Conservation (phyloP, 2,797 vertebrate genomes). For the Fistularia tabacaria region DNA sequence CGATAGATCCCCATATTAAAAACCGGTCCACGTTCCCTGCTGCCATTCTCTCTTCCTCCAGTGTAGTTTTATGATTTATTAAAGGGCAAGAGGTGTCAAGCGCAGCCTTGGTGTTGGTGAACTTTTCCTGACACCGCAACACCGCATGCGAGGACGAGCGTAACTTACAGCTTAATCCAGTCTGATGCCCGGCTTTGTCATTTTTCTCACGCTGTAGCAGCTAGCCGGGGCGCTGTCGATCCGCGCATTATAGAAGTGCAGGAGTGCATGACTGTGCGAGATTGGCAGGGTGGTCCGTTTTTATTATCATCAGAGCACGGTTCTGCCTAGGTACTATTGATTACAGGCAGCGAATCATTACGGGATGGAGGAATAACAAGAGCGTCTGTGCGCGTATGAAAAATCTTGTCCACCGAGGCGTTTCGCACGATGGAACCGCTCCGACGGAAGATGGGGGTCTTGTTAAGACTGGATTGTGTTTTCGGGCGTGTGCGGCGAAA, state of each 20-base stretch:
- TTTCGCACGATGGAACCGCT: too few relatives aligned
- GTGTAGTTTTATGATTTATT: slow-evolving; percentile 29
- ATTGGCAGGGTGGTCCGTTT: not conserved
- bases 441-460: too few relatives aligned
- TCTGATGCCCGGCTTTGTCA: slow-evolving; percentile 2
- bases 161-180: slow-evolving; percentile 20
- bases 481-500: too few relatives aligned
- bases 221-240: not conserved
- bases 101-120: slow-evolving; percentile 15
- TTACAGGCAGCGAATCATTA: not conserved
- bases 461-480: too few relatives aligned
- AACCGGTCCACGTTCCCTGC: slow-evolving; percentile 5
- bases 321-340: slow-evolving; percentile 4
- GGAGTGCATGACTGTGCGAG: not conserved
- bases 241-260: not conserved
- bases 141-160: slow-evolving; percentile 12
- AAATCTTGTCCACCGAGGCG: not conserved
- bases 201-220: not conserved
- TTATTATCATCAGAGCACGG: not conserved
- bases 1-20: slow-evolving; percentile 12
- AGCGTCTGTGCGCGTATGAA: not conserved
- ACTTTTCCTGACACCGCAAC: slow-evolving; percentile 18
- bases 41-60: slow-evolving; percentile 5
- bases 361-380: not conserved
- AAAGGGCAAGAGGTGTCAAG: slow-evolving; percentile 27